Evolutionary conservation across 2,888 invertebrate species (phyloP).

Genomic region (Erebia ligea): DNA sequence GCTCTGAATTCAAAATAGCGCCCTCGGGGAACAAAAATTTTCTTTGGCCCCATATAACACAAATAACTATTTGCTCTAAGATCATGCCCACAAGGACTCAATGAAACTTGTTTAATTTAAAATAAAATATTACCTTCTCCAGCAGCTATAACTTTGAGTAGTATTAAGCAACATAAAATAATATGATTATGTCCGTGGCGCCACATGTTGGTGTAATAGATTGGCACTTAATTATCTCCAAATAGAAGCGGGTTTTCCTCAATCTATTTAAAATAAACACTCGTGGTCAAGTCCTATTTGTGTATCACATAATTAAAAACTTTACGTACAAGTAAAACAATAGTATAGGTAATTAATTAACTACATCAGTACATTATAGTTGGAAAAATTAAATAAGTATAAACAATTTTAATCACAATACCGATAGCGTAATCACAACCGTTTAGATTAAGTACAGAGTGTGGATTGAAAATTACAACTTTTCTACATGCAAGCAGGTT

Average conservation of each 20-base stretch:
- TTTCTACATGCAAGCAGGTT: neutral
- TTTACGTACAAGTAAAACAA: neutral
- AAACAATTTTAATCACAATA: neutral
- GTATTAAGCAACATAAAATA: neutral
- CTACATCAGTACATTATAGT: neutral
- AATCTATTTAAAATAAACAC: neutral
- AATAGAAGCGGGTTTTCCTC: neutral
- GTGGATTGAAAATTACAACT: neutral
- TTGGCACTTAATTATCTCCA: neutral
- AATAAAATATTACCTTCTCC: slow-evolving; percentile 18
- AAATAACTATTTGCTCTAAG: no score
- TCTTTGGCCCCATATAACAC: no score
- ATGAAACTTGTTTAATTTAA: no score
- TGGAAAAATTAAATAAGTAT: neutral
- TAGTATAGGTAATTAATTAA: neutral
- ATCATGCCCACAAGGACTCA: no score
- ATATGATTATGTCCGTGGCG: neutral
- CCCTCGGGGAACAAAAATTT: no score
- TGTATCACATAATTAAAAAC: neutral
- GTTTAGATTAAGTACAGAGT: neutral
- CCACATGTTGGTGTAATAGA: neutral
- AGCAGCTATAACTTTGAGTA: slow-evolving; percentile 7
- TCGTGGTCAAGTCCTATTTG: neutral
- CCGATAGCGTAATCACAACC: neutral
- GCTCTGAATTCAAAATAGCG: no score